phyloP scores from a whole-genome alignment of 92 coral and sea anemone species.

The Anthopleura xanthogrammica region DNA sequence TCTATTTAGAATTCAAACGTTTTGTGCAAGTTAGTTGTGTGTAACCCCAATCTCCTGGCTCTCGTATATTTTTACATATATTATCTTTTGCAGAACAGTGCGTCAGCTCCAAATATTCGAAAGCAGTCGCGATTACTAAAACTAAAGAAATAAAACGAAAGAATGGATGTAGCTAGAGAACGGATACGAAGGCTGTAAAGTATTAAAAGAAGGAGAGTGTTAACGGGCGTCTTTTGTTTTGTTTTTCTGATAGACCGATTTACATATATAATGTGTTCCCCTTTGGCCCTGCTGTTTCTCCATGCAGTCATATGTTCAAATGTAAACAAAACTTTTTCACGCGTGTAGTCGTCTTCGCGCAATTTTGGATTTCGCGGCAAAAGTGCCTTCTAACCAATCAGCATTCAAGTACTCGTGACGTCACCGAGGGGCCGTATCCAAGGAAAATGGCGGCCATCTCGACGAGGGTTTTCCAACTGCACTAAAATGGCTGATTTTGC shows the following conservation, averaged over 20 bases:
- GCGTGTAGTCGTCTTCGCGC: constrained; percentile 58
- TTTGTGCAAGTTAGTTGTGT: constrained; percentile 37
- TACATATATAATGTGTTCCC: constrained; percentile 46
- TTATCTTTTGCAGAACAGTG: constrained; percentile 53
- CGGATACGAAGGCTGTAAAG: constrained; percentile 23
- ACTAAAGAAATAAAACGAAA: constrained; percentile 17
- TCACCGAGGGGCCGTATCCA: constrained; percentile 54
- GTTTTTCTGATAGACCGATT: constrained; percentile 26
- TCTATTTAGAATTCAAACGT: constrained; percentile 62
- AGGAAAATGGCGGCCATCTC: constrained; percentile 89
- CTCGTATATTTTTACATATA: constrained; percentile 95
- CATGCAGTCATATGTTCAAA: constrained; percentile 34
- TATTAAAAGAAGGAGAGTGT: constrained; percentile 51
- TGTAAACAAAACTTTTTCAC: constrained; percentile 72
- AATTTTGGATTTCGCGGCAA: constrained; percentile 94
- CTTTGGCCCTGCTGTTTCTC: constrained; percentile 36
- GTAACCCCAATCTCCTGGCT: constrained; percentile 42
- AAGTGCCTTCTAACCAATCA: constrained; percentile 60
- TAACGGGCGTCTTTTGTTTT: constrained; percentile 49
- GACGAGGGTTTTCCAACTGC: constrained; percentile 17
- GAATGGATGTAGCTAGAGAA: constrained; percentile 16
- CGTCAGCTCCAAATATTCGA: constrained; percentile 13
- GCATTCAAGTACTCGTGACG: constrained; percentile 53
- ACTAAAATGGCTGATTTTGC: constrained; percentile 69
- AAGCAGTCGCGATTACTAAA: constrained; percentile 12